These are phyloP conservation scores for Calcarius lapponicus DNA, from an alignment of 2,797 vertebrate species.

Conservation along the genomic window DNA sequence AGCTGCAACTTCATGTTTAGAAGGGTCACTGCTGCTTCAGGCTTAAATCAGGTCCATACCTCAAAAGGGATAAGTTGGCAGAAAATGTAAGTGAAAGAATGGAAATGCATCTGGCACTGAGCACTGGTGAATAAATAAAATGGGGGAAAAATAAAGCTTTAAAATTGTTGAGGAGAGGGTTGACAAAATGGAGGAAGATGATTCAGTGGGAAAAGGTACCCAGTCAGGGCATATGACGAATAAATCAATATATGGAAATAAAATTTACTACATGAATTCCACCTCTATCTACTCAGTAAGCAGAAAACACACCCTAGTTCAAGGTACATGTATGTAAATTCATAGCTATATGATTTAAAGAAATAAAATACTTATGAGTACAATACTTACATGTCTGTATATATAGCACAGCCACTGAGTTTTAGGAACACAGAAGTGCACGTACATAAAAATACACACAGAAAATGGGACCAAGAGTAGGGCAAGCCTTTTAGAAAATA, in stretches of 20 bases:
- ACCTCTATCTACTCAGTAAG: not conserved
- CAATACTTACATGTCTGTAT: not conserved
- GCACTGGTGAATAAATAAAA: constrained; percentile 7
- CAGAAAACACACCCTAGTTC: not conserved
- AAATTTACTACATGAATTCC: not conserved
- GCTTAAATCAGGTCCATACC: not conserved
- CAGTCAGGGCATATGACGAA: not conserved
- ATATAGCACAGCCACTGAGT: not conserved
- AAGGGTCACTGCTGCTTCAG: constrained; percentile 8
- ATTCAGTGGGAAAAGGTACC: not conserved
- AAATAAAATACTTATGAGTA: not conserved
- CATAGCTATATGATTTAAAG: not conserved
- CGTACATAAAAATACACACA: constrained; percentile 39
- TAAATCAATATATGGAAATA: constrained; percentile 2
- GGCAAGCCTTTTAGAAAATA: constrained; percentile 71
- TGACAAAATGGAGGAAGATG: not conserved
- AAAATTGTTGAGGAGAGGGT: not conserved
- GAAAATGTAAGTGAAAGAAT: not conserved
- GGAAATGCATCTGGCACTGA: not conserved
- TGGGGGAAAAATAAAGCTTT: not conserved
- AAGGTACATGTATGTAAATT: not conserved
- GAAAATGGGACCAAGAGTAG: constrained; percentile 68
- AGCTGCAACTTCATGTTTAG: not conserved
- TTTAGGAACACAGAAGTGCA: not conserved
- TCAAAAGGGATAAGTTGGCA: not conserved